Conservation (phyloP, 2,797 vertebrate species). For the Periparus ater region DNA sequence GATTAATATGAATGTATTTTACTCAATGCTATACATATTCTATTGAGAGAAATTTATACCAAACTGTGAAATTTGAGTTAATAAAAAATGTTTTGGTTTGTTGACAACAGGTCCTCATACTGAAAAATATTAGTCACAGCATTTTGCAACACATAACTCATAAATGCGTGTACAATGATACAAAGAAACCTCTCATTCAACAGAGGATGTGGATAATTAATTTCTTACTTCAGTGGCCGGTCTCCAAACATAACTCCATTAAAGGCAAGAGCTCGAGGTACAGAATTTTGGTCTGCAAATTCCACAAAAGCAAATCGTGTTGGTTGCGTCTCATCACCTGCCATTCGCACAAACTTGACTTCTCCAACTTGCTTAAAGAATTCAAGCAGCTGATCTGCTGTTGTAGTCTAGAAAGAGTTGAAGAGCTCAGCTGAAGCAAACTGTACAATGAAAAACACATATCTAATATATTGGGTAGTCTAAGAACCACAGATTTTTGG, state of each 20-base stretch:
- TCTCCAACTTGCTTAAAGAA: conserved; percentile 98
- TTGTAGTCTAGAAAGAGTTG: conserved; percentile 83
- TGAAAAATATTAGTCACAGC: not conserved
- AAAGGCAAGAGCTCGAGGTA: conserved; percentile 91
- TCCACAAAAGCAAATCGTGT: conserved; percentile 97
- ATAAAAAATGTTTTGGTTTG: not conserved
- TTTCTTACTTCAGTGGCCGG: conserved; percentile 92
- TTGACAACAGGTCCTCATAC: not conserved
- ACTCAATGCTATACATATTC: not conserved
- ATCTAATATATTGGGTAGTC: not conserved
- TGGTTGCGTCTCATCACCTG: conserved; percentile 96
- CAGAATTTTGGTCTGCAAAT: conserved; percentile 95
- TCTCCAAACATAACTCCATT: conserved; percentile 99
- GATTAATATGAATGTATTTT: not conserved
- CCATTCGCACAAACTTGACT: conserved; percentile 98
- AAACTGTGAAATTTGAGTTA: not conserved
- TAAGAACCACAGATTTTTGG: not conserved
- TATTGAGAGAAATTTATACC: not conserved
- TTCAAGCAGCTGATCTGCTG: conserved; percentile 94
- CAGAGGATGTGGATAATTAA: conserved; percentile 13
- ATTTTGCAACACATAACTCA: not conserved
- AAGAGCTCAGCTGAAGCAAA: not conserved
- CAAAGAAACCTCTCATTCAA: conserved; percentile 7
- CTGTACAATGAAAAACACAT: not conserved
- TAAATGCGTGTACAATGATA: not conserved